phyloP scores from a whole-genome alignment of 2,797 vertebrate genomes.

The Eurystomus glaucurus region DNA sequence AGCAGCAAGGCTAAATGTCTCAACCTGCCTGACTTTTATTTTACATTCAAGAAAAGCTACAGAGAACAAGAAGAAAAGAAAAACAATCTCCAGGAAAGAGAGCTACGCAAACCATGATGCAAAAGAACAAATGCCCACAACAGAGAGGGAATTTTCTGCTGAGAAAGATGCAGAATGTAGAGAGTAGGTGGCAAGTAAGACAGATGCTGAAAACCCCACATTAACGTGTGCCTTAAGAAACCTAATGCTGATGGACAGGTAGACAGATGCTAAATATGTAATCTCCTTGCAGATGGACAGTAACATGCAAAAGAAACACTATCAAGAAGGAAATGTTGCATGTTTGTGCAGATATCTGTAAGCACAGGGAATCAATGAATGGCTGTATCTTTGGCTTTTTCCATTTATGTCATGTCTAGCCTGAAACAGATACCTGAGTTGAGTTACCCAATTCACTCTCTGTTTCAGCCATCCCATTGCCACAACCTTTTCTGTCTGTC shows the following conservation, averaged over 20 bases:
- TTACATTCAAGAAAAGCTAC: not conserved
- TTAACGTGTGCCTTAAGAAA: slow-evolving; percentile 49
- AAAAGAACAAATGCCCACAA: not conserved
- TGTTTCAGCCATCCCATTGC: not conserved
- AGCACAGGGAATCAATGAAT: not conserved
- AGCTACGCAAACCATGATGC: not conserved
- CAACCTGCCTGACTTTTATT: not conserved
- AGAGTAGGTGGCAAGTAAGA: slow-evolving; percentile 30
- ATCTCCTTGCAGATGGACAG: slow-evolving; percentile 67
- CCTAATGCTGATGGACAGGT: slow-evolving; percentile 63
- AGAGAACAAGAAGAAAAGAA: not conserved
- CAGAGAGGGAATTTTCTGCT: not conserved
- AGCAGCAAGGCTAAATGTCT: not conserved
- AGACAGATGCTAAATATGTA: slow-evolving; percentile 65
- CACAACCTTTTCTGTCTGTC: not conserved
- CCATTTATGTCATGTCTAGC: not conserved
- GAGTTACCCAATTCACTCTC: not conserved
- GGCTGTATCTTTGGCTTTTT: slow-evolving; percentile 3
- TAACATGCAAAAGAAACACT: slow-evolving; percentile 2
- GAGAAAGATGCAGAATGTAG: not conserved
- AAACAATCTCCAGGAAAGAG: not conserved
- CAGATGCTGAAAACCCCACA: not conserved
- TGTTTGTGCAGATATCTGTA: slow-evolving; percentile 34
- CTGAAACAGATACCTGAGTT: not conserved
- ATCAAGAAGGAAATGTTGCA: slow-evolving; percentile 12